Base-by-base conservation (phyloP, 1,140 invertebrate species). In the Gonioctena quinquepunctata region DNA sequence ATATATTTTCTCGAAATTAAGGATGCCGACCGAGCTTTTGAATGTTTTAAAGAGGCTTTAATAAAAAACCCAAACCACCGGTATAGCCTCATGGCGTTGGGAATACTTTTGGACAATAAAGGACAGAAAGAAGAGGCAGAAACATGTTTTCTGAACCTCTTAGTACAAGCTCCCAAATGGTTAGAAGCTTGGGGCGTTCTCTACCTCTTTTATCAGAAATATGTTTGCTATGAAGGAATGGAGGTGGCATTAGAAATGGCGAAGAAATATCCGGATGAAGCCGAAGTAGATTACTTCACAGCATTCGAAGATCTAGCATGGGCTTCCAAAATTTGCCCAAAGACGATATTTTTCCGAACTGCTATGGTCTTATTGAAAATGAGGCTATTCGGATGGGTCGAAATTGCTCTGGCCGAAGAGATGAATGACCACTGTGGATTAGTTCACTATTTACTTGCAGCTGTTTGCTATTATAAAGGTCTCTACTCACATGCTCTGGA, bases 301-400 rank as follows among this genome's bases (percentile, higher is more conserved):
- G 57, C 66, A 19, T 72, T 49, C 2, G 76, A 78, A 5, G 78
- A 80, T 54, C 62, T 80, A 27, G 72, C 69, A 48, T 81, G 80
- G 80, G 73, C 75, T 27, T 54, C 56, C 6, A 66, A 50, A 18
- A 73, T 77, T 66, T 73, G 76, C 61, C 74, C 74, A 0, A 66
- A 66, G 2, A 76, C 71, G 1, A 18, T 78, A 22, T 81, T 77
- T 66, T 79, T 78, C 52, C 66, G 48, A 26, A 75, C 75, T 1
- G 78, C 76, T 2, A 59, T 64, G 3, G 25, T 80, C 1, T 68
- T 81, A 13, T 50, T 81, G 21, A 81, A 81, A 72, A 62, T 81
- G 62, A 66, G 75, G 59, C 23, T 76, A 13, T 75, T 70, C 70
- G 61, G 16, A 72, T 77, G 73, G 71, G 75, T 68, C 19, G 79